phyloP scores from a whole-genome alignment of 2,888 invertebrate genomes.

The Eledona agricola region DNA sequence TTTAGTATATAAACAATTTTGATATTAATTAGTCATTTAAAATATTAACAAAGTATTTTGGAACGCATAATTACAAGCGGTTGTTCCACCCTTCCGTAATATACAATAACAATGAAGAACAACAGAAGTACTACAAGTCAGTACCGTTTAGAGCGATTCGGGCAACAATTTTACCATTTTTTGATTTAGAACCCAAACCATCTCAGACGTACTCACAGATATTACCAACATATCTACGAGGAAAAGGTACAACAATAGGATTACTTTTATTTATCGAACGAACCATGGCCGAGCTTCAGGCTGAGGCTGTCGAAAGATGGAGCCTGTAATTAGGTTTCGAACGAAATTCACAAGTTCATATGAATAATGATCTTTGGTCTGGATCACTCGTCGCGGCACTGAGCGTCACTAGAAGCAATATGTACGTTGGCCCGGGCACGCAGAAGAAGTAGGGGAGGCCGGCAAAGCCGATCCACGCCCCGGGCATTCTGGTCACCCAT shows the following conservation, averaged over 20 bases:
- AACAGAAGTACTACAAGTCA: too few relatives aligned
- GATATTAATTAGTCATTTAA: slow-evolving; percentile 36
- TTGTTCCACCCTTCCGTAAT: slow-evolving; percentile 12
- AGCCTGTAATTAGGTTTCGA: slow-evolving; percentile 36
- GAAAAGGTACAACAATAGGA: slow-evolving; percentile 29
- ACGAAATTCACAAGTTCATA: slow-evolving; percentile 38
- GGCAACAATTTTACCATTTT: too few relatives aligned
- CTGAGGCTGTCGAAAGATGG: too few relatives aligned
- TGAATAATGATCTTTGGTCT: slow-evolving; percentile 55
- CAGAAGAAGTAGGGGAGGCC: slow-evolving; percentile 52
- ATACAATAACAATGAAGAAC: slow-evolving; percentile 30
- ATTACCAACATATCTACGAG: slow-evolving; percentile 26
- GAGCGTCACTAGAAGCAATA: slow-evolving; percentile 57
- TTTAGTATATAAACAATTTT: slow-evolving; percentile 42
- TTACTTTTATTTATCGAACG: slow-evolving; percentile 11
- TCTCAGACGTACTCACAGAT: too few relatives aligned
- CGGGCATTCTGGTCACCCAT: slow-evolving; percentile 73
- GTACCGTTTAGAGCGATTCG: too few relatives aligned
- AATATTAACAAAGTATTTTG: slow-evolving; percentile 32
- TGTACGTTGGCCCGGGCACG: slow-evolving; percentile 61
- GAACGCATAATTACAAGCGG: slow-evolving; percentile 35
- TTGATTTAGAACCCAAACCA: too few relatives aligned
- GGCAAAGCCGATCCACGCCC: slow-evolving; percentile 52
- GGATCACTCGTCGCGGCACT: slow-evolving; percentile 49
- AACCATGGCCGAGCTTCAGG: slow-evolving; percentile 16